Base-by-base conservation (phyloP, 2,113 vertebrate species). In the Phrynosoma platyrhinos region DNA sequence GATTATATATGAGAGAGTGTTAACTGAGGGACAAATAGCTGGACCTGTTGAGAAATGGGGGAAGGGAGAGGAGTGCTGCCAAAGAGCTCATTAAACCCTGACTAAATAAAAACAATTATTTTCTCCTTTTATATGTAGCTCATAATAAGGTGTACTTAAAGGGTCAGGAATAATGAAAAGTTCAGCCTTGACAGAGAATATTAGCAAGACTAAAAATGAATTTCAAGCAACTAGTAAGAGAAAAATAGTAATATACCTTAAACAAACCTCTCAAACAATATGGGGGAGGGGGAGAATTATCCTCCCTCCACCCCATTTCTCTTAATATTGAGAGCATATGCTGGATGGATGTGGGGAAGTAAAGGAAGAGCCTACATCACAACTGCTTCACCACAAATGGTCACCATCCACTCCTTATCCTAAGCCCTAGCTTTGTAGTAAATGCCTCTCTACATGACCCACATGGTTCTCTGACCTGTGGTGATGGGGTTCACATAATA, bases 21-120 rank as follows among this genome's bases (percentile, higher is more conserved):
- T 91, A 78, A 91, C 78, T 69, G 36, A 88, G 79, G 90, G 87
- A 83, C 83, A 87, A 86, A 89, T 36, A 3, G 0, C 16, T 75
- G 55, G 79, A 80, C 42, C 80, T 84, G 25, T 52, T 62, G 88
- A 89, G 36, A 76, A 91, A 88, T 9, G 88, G 55, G 69, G 25
- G 42, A 62, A 86, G n/a, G 25, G n/a, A n/a, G n/a, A 47, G 7
- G 7, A 47, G 86, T 81, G 3, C 30, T 52, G n/a, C 53, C 64
- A 47, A 79, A 84, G 86, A 94, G 7, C 32, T 88, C 72, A 66
- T 91, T 93, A 92, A 85, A 89, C 91, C 79, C 20, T 66, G 20
- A 5, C 69, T 90, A 92, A 90, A 72, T 83, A 90, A 87, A 88
- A 84, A 90, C 79, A 87, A 52, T 88, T 84, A 81, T 85, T 94